Evolutionary conservation across 2,113 vertebrate genomes (phyloP).

Genomic region (Semicossyphus pulcher): DNA sequence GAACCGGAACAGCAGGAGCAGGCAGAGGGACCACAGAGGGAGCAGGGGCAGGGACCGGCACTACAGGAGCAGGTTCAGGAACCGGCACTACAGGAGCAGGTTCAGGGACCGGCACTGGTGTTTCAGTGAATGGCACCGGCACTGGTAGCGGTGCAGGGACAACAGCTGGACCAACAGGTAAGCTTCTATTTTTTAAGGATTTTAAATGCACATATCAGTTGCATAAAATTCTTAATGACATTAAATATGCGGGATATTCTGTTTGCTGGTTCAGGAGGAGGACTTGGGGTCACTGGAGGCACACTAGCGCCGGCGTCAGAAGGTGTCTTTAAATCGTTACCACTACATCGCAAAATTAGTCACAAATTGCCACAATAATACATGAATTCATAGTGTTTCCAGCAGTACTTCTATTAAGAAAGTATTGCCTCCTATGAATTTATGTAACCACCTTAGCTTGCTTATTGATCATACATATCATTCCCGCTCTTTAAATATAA

Average conservation of each 20-base stretch:
- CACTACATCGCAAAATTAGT: not conserved
- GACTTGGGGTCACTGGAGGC: slow-evolving; percentile 47
- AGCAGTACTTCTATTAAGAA: too few relatives aligned
- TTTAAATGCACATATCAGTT: not conserved
- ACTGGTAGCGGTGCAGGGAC: slow-evolving; percentile 16
- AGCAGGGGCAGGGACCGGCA: not conserved
- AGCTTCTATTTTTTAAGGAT: slow-evolving; percentile 7
- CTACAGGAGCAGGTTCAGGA: slow-evolving; percentile 21
- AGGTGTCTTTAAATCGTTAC: slow-evolving; percentile 49
- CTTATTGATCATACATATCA: not conserved
- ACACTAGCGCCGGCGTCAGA: slow-evolving; percentile 58
- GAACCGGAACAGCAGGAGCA: not conserved
- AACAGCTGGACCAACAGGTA: slow-evolving; percentile 60
- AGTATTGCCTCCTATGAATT: too few relatives aligned
- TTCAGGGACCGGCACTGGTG: slow-evolving; percentile 7
- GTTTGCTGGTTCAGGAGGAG: slow-evolving; percentile 50
- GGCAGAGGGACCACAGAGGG: not conserved
- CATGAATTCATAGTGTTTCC: too few relatives aligned
- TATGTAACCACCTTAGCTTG: not conserved
- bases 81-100: slow-evolving; percentile 30
- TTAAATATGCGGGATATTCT: slow-evolving; percentile 16
- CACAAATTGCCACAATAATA: not conserved
- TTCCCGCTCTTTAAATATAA: not conserved
- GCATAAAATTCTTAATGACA: not conserved
- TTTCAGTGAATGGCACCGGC: slow-evolving; percentile 43